Evolutionary conservation across 2,888 invertebrate genomes (phyloP), one percentile per base, ranked within the genome.

Genomic region (Bellardia bayeri): DNA sequence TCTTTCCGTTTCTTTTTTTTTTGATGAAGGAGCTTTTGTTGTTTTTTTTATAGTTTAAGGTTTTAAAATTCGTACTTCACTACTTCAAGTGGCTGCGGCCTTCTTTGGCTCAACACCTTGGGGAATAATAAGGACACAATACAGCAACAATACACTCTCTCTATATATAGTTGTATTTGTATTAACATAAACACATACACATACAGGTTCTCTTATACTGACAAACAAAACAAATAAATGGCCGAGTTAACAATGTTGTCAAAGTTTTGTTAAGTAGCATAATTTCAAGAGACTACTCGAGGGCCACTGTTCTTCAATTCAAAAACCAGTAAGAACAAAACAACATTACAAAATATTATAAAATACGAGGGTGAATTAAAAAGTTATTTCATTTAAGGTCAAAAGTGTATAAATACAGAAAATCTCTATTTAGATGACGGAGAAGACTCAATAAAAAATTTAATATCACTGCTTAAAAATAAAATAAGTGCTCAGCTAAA

Each of bases 251-350:
- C 82, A 87, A 85, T 85, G 85, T 87, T 87, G 87, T 87, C 87
- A 85, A 87, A 87, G 66, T 87, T 87, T 72, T 85, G 75, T 85
- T 87, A 85, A 87, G 85, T 85, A 79, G 85, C 82, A 85, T 85
- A 87, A 85, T 87, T 87, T 87, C 85, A 82, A 87, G 87, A 85
- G 85, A 79, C 85, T 85, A 87, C 87, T 87, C 85, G 85, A 87
- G 85, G 82, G 85, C 82, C 87, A 81, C 69, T 76, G 85, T 81
- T 85, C 75, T 81, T 81, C 76, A 79, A 75, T 63, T 75, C 69
- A 74, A 76, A 82, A 78, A 37, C 58, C 30, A 49, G 49, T 49
- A 81, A 45, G 7, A 45, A 82, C 40, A 80, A 54, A 75, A 23
- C 69, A 71, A 58, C 4, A 33, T 54, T 54, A 13, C 7, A 74